Evolutionary conservation across 1,140 invertebrate species (phyloP), one percentile per base, ranked within the genome.

Genomic region (Trichoplusia ni): DNA sequence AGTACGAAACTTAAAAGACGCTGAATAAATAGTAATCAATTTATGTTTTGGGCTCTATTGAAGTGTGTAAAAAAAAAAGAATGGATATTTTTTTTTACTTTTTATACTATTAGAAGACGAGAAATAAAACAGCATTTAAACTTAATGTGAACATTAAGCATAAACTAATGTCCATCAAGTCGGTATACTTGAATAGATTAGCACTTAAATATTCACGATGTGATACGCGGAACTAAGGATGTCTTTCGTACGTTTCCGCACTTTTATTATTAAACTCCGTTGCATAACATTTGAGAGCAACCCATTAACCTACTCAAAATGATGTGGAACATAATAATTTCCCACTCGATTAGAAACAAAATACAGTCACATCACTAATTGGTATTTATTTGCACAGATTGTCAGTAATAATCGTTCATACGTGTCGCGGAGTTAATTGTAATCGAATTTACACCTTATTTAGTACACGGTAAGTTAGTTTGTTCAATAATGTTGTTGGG

Each of bases 351-450:
- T 31, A 25, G 13, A 29, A 16, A 44, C 1, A 35, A 19, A 35
- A 33, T 7, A 6, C 29, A 8, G 7, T 16, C 25, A 42, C 53
- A 58, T 2, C 53, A 42, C 23, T 58, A 58, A n/a, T 42, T n/a
- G 13, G 3, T 16, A 42, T 58, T n/a, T 58, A 58, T 58, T 58
- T 58, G 38, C 37, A 58, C 53, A 58, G 25, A 31, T 58, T 58
- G 54, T 31, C 25, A 33, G 7, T 23, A 13, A 35, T 21, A 27
- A 19, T 47, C 13, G 4, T n/a, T 49, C 5, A 47, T 19, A 58
- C 13, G 11, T 5, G 31, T 44, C n/a, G 29, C 9, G 6, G 18
- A 16, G 18, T 9, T 9, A 21, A 44, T 16, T 44, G 4, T 13
- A 16, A 49, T 49, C 4, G 8, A 49, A 18, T 8, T n/a, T 8